Base-by-base conservation (phyloP, 2,888 invertebrate species). In the Caenorhabditis sp. region DNA sequence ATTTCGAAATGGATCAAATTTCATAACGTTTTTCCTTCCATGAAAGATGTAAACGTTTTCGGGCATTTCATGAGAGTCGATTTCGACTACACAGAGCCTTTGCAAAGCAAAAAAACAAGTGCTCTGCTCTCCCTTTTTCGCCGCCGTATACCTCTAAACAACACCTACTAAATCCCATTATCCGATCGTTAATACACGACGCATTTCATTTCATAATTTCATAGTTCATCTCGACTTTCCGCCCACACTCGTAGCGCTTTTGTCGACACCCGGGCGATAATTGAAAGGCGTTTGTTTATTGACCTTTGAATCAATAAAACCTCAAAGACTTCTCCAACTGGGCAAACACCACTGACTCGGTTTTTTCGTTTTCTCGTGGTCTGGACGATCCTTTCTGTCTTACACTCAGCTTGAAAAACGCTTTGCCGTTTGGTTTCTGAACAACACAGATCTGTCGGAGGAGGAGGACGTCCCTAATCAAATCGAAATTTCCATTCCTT, bases 241-340 rank as follows among this genome's bases (percentile, higher is more conserved):
- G 20, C 45, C 43, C 30, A 15, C 48, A 32, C 27, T 20, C 24
- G 32, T n/a, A n/a, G n/a, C n/a, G n/a, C n/a, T n/a, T n/a, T n/a
- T n/a, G n/a, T 35, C 2, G 35, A 35, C 11, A 17, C 15, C 8
- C 43, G 32, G 52, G 63, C 43, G 66, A 66, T 66, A 39, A 66
- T 66, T 66, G 5, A 52, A 50, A 52, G 52, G 26, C 41, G 32
- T 50, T 43, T 59, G 32, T 59, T 68, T 68, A 70, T 58, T 70
- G 70, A 70, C 59, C 59, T 70, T 53, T 53, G 45, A 53, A 70
- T 70, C 70, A 70, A 70, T 70, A 70, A 59, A 35, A n/a, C 4
- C 24, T 45, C 45, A 45, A 24, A 43, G 50, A 58, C 50, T 30
- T 68, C 58, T 35, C 52, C 43, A 58, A 53, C 52, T 35, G 32